A percentile compares a stretch with the other conserved stretches of the same genome.
phyloP scores from a whole-genome alignment of 2,888 invertebrate species.

The Amphipoea oculea region DNA sequence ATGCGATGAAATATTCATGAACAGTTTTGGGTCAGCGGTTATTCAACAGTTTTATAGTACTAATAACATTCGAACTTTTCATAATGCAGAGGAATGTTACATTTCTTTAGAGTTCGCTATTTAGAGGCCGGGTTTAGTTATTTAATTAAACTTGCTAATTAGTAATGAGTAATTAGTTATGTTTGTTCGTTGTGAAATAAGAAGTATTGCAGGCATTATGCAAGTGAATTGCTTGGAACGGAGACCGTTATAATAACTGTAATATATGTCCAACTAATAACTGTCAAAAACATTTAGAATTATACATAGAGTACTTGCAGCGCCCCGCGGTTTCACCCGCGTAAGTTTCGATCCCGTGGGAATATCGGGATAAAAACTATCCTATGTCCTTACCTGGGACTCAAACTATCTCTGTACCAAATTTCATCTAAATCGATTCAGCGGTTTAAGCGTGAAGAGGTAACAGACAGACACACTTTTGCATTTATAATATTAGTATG shows the following conservation, averaged over 20 bases:
- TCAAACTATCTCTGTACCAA: too few species aligned
- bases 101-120: conserved; percentile 62
- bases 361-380: too few species aligned
- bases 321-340: too few species aligned
- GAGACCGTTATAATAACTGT: conserved; percentile 19
- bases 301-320: background rate
- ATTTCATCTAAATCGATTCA: too few species aligned
- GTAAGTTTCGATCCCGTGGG: too few species aligned
- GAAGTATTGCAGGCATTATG: conserved; percentile 64
- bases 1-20: conserved; percentile 33
- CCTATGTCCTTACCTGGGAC: too few species aligned
- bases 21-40: conserved; percentile 56
- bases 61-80: conserved; percentile 56
- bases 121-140: conserved; percentile 59
- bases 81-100: conserved; percentile 57
- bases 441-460: too few species aligned
- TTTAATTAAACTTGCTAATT: conserved; percentile 74
- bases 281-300: conserved; percentile 8
- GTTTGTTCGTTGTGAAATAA: conserved; percentile 68
- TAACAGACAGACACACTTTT: too few species aligned
- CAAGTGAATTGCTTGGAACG: conserved; percentile 44
- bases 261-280: conserved; percentile 14
- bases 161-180: conserved; percentile 54
- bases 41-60: conserved; percentile 34
- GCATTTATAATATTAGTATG: too few species aligned